A percentile compares a stretch with the other conserved stretches of the same genome.
Evolutionary conservation across 2,113 vertebrate genomes (phyloP).

Genomic region (Amblyopsis rosae): DNA sequence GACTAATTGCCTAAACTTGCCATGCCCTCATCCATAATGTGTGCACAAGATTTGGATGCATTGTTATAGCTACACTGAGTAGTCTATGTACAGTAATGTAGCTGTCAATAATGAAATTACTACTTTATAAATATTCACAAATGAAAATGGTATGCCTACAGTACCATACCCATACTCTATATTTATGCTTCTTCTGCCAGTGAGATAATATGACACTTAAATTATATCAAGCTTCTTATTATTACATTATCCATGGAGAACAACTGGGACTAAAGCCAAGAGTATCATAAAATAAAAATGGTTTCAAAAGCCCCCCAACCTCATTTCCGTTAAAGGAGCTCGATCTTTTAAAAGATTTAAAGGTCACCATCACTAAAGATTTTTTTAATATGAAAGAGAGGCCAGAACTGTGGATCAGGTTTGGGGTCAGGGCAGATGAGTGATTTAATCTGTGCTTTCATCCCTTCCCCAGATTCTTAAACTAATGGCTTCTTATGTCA

Average conservation of each 20-base stretch:
- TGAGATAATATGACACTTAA: slow-evolving; percentile 1
- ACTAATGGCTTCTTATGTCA: slow-evolving; percentile 16
- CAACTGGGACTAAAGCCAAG: slow-evolving; percentile 23
- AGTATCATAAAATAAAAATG: slow-evolving; percentile 7
- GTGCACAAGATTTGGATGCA: too few relatives aligned
- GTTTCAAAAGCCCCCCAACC: slow-evolving; percentile 22
- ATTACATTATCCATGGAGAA: slow-evolving; percentile 16
- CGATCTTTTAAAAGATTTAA: slow-evolving; percentile 43
- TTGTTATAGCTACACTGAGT: too few relatives aligned
- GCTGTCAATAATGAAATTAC: not conserved
- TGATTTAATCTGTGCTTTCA: slow-evolving; percentile 39
- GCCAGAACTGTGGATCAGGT: slow-evolving; percentile 10
- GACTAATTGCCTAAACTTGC: too few relatives aligned
- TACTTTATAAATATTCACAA: too few relatives aligned
- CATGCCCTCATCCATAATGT: too few relatives aligned
- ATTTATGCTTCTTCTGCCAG: slow-evolving; percentile 3
- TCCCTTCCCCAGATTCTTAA: slow-evolving; percentile 8
- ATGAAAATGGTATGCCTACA: too few relatives aligned
- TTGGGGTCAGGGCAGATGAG: slow-evolving; percentile 9
- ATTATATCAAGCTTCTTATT: not conserved
- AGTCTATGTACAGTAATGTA: not conserved
- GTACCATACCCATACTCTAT: not conserved
- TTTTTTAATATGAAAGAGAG: slow-evolving; percentile 40
- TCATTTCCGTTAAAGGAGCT: slow-evolving; percentile 20
- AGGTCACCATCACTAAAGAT: slow-evolving; percentile 53